Base-by-base conservation (phyloP, 2,113 vertebrate species). In the Rhipidura dahli region DNA sequence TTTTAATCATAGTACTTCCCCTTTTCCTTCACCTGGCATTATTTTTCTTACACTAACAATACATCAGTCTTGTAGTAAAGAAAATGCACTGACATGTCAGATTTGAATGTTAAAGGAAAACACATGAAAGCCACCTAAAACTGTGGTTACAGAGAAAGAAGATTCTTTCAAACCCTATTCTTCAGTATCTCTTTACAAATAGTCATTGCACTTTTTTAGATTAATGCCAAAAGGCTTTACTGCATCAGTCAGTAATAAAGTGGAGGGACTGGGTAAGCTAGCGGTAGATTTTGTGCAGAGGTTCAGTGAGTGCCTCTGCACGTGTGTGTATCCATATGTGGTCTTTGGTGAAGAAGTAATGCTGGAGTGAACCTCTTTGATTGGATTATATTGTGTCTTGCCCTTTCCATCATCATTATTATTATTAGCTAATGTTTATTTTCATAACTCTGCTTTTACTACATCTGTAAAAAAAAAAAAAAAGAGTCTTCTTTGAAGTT, bases 361-460 rank as follows among this genome's bases (percentile, higher is more conserved):
- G 59, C 51, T 40, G 30, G 51, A 42, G 28, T 88, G 42, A 92
- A 63, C 28, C 6, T 61, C 42, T 85, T 90, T 59, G 35, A 68
- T 53, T 87, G 24, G 49, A 90, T 95, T 93, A 78, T 81, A 68
- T 63, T 64, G 56, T 13, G 1, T 69, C 82, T 85, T 89, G 80
- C 81, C 69, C 80, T 57, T 95, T 63, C 70, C 51, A 40, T 86
- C 64, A 35, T 81, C 77, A 81, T 75, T 70, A 63, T 69, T 69
- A 54, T 76, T 95, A 81, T 57, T 90, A 94, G 70, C 63, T 66
- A 37, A 59, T 13, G 5, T 94, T 95, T 97, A 83, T 84, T 93
- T 96, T 94, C 63, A 40, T 89, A 94, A 94, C 63, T 79, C 16
- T 82, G 61, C 69, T 93, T 95, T 97, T 85, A 83, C 68, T 90